Evolutionary conservation across 2,797 vertebrate species (phyloP), one percentile per base, ranked within the genome.

Genomic region (Hirundo rustica): DNA sequence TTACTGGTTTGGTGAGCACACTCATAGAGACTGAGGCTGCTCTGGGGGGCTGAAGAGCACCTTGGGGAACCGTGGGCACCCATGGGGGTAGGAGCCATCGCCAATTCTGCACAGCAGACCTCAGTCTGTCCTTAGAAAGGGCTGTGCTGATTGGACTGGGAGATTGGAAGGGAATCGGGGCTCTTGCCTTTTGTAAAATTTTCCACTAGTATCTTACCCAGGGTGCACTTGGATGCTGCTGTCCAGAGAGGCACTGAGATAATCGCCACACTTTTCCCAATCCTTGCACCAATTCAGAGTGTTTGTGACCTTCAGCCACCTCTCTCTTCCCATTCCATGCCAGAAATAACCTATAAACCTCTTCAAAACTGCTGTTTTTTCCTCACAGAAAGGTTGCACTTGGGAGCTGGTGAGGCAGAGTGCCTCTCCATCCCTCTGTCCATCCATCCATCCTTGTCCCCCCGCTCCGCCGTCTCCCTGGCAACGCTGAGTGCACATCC

Each of bases 401-500:
- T 21, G 58, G 61, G 29, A 92, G 71, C 40, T 29, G 53, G 34
- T 10, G 7, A 84, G 40, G 48, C 44, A 13, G 79, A 66, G 17
- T 78, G 93, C 87, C 91, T 89, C 86, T 89, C 74, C 67, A 17
- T 84, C 67, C 55, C 61, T 83, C 78, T 38, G 18, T 84, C 78
- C 44, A 27, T 72, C 80, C 83, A 71, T 86, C 81, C 74, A 44
- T 93, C 85, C 91, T 71, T 96, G 96, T 96, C 97, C 97, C 97
- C 97, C 93, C 86, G 96, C 95, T 92, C 96, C 81, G 14, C 94
- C 25, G 96, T 98, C 97, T 97, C 98, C 98, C 61, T 97, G 97
- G 97, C 97, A 98, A 98, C 98, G 3, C 94, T 97, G 98, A 98
- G 98, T 98, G 98, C 98, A 97, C 97, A 98, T 98, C 98, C 98